These are phyloP conservation scores for Scolopax rusticola DNA, from an alignment of 2,797 vertebrate species.

Conservation along the genomic window DNA sequence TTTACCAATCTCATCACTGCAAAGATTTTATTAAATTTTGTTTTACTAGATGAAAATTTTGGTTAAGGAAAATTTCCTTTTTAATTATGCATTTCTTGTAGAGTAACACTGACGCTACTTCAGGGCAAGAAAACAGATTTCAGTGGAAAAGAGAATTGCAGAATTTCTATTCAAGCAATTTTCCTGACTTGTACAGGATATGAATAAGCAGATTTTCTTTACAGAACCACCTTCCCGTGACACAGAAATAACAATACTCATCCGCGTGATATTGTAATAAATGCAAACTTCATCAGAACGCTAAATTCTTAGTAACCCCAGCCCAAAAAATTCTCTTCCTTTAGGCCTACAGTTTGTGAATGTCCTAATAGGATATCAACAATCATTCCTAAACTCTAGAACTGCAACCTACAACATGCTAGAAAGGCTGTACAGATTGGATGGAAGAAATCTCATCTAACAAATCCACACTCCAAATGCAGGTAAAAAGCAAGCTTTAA, in stretches of 20 bases:
- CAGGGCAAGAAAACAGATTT: not conserved
- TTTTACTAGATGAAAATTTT: not conserved
- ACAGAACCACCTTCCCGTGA: not conserved
- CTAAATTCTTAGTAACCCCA: not conserved
- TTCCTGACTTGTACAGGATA: not conserved
- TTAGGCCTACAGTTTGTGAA: not conserved
- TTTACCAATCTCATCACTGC: not conserved
- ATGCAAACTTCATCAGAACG: not conserved
- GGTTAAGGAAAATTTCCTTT: not conserved
- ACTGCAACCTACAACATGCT: not conserved
- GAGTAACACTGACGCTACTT: not conserved
- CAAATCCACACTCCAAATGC: not conserved
- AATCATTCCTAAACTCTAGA: not conserved
- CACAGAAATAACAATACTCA: not conserved
- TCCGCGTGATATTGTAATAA: not conserved
- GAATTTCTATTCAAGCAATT: not conserved
- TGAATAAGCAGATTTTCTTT: conserved; percentile 37
- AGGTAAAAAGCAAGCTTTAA: not conserved
- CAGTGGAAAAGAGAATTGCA: not conserved
- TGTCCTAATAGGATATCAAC: not conserved
- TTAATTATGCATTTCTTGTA: not conserved
- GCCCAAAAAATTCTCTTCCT: not conserved
- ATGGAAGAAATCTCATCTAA: not conserved
- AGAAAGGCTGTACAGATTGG: not conserved
- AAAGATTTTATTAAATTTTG: not conserved